Conservation (phyloP, 2,113 vertebrate genomes). For the Phrynosoma blainvillii region DNA sequence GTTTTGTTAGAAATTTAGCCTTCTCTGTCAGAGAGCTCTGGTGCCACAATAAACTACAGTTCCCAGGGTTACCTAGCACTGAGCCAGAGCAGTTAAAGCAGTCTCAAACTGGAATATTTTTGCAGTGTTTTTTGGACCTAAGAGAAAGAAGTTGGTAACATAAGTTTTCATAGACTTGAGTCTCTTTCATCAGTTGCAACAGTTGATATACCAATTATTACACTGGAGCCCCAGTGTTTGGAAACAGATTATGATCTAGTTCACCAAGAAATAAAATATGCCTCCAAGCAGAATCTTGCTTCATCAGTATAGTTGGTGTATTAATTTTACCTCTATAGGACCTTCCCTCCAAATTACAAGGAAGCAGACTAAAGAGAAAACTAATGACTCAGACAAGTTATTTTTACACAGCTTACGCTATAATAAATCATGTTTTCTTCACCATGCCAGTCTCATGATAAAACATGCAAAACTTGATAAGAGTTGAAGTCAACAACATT, state of each 20-base stretch:
- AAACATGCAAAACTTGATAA: not conserved
- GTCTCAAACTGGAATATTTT: too few relatives aligned
- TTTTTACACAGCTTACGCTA: not conserved
- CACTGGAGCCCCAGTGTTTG: not conserved
- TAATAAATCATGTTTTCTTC: too few relatives aligned
- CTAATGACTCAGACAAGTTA: not conserved
- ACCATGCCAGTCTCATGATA: too few relatives aligned
- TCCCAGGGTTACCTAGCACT: too few relatives aligned
- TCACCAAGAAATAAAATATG: not conserved
- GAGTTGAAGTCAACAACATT: not conserved
- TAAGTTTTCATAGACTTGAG: too few relatives aligned
- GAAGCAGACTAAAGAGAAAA: constrained; percentile 30
- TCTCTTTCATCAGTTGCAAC: too few relatives aligned
- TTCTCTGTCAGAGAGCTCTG: too few relatives aligned
- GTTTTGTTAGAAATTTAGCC: too few relatives aligned
- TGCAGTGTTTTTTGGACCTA: too few relatives aligned
- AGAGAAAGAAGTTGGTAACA: too few relatives aligned
- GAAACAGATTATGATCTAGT: not conserved
- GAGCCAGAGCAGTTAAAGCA: too few relatives aligned
- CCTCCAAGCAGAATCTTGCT: constrained; percentile 6
- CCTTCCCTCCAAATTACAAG: not conserved
- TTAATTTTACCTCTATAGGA: fast-evolving
- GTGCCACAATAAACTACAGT: too few relatives aligned
- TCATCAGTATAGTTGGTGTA: not conserved
- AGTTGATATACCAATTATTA: not conserved